Conservation (phyloP, 2,113 vertebrate species). For the Potamarius usumacintae region DNA sequence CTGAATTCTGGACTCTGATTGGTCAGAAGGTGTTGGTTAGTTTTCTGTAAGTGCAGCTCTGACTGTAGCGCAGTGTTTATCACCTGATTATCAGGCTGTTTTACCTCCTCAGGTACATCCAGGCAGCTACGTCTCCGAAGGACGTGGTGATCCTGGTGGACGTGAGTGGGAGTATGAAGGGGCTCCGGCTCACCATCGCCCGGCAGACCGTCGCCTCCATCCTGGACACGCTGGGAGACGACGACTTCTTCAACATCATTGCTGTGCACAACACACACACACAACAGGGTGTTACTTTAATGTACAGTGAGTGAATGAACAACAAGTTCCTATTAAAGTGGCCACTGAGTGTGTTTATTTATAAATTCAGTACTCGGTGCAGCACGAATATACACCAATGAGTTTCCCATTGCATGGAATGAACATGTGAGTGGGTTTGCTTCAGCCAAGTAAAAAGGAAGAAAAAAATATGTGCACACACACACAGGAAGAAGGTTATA, state of each 20-base stretch:
- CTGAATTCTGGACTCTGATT: neutral
- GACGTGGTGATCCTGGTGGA: conserved; percentile 97
- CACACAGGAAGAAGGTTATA: neutral
- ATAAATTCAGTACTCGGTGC: too few relatives aligned
- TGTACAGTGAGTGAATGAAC: too few relatives aligned
- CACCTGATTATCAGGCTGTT: neutral
- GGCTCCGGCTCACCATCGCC: conserved; percentile 93
- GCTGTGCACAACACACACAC: too few relatives aligned
- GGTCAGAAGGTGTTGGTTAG: neutral
- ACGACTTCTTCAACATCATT: too few relatives aligned
- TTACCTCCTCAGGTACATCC: conserved; percentile 86
- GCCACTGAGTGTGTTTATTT: too few relatives aligned
- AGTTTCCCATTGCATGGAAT: neutral
- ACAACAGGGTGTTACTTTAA: too few relatives aligned
- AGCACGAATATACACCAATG: neutral
- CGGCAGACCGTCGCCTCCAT: conserved; percentile 96
- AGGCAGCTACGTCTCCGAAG: conserved; percentile 97
- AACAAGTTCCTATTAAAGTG: too few relatives aligned
- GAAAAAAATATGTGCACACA: neutral
- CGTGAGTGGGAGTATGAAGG: conserved; percentile 98
- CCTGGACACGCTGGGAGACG: conserved; percentile 79
- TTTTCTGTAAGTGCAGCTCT: neutral
- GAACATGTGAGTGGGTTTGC: neutral
- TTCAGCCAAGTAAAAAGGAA: neutral
- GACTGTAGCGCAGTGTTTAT: neutral